Evolutionary conservation across 2,113 vertebrate species (phyloP), one percentile per base, ranked within the genome.

Genomic region (Perca flavescens): DNA sequence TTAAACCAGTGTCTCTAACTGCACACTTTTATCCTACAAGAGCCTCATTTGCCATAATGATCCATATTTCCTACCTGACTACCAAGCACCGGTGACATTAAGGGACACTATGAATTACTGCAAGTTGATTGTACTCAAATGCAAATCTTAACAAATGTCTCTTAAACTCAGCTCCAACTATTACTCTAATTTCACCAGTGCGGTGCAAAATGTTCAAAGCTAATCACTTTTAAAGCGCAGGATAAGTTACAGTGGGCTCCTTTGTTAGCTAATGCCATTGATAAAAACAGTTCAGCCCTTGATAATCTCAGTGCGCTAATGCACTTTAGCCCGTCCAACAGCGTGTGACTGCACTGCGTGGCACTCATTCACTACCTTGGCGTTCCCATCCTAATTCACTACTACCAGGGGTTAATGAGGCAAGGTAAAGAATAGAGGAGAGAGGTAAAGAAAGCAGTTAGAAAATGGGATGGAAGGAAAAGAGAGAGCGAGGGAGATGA

Each of bases 331-430:
- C 74, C 10, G 10, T 80, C 79, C 79, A 71, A 61, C 78, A 43
- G 57, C 31, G 80, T 86, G 83, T 82, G 63, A 83, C 83, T 76
- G 78, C 52, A 5, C 67, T 9, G 76, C 81, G 19, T 22, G 16
- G 60, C 69, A 16, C 84, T 84, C 77, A 67, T 84, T 84, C 86
- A 72, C 86, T 65, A 84, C 85, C 80, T 82, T 74, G 11, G 54
- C 21, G 2, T 79, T 82, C 66, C 74, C 58, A n/a, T 71, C 58
- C 57, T 77, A 84, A 87, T 91, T 88, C 71, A 17, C 75, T 25
- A 25, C 88, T 86, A 79, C 74, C 57, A 76, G 73, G 75, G 89
- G 84, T 82, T 92, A 91, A 93, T 92, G 91, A 89, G 81, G 84
- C 88, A 90, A 86, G 87, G 89, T 88, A 83, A 82, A 61, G 74